Percentiles rank a stretch among this genome's conserved stretches.
Evolutionary conservation across 2,113 vertebrate genomes (phyloP).

Genomic region (Lagopus muta): DNA sequence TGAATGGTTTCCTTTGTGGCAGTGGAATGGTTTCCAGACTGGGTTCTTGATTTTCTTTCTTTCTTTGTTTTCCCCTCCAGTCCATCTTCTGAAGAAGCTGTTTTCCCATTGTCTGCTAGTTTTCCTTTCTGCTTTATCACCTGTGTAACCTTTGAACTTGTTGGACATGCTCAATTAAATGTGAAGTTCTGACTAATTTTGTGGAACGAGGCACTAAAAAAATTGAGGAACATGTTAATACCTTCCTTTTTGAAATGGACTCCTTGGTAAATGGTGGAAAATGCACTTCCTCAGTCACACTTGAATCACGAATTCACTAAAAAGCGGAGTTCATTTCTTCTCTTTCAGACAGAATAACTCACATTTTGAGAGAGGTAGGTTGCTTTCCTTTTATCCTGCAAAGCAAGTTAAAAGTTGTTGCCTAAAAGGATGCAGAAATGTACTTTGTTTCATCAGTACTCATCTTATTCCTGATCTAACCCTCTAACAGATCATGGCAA

Average conservation of each 20-base stretch:
- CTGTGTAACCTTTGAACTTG: not conserved
- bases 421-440: not conserved
- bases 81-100: not conserved
- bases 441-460: not conserved
- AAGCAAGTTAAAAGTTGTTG: not conserved
- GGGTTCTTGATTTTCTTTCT: not conserved
- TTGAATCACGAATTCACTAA: not conserved
- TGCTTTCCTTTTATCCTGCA: not conserved
- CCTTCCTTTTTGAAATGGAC: not conserved
- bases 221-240: not conserved
- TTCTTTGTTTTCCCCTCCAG: not conserved
- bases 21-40: not conserved
- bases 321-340: not conserved
- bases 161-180: not conserved
- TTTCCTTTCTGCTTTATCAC: not conserved
- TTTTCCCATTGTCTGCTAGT: not conserved
- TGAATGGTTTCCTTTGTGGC: slow-evolving; percentile 39
- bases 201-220: not conserved
- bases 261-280: not conserved
- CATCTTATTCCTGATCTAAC: not conserved
- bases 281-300: accelerated
- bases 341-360: not conserved
- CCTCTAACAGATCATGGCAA: not conserved
- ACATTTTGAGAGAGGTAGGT: not conserved
- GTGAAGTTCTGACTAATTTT: not conserved